Evolutionary conservation across 2,113 vertebrate genomes (phyloP).

Genomic region (Laticauda laticaudata): DNA sequence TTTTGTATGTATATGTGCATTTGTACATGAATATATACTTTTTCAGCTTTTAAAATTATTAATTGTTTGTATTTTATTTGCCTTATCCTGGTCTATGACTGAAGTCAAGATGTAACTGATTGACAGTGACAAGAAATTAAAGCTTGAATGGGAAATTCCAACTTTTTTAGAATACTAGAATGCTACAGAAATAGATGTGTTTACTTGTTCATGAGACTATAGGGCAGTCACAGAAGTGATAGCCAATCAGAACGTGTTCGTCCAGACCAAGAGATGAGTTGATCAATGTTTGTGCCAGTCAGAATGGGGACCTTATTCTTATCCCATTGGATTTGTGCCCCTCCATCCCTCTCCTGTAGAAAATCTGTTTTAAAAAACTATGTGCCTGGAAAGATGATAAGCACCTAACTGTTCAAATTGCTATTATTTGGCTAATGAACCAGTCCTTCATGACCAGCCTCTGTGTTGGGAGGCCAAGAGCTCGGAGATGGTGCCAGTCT

Average conservation of each 20-base stretch:
- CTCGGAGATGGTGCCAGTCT: not conserved
- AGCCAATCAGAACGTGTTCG: not conserved
- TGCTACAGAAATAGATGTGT: not conserved
- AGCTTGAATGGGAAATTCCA: not conserved
- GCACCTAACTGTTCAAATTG: not conserved
- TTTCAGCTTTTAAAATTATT: not conserved
- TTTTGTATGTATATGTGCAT: not conserved
- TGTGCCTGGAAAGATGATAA: not conserved
- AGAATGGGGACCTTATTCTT: not conserved
- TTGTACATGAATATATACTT: not conserved
- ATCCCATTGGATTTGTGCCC: not conserved
- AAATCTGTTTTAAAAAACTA: not conserved
- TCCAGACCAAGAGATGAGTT: not conserved
- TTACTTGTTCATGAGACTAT: not conserved
- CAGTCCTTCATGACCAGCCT: not conserved
- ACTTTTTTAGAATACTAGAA: not conserved
- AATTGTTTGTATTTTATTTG: not conserved
- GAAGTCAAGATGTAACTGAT: not conserved
- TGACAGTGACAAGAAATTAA: not conserved
- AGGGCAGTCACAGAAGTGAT: not conserved
- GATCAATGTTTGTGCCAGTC: not conserved
- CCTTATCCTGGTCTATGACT: not conserved
- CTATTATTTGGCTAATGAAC: not conserved
- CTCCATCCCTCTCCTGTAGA: not conserved
- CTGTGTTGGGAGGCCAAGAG: not conserved